Conservation (phyloP, 2,888 invertebrate genomes). For the Callyntrura sp. region DNA sequence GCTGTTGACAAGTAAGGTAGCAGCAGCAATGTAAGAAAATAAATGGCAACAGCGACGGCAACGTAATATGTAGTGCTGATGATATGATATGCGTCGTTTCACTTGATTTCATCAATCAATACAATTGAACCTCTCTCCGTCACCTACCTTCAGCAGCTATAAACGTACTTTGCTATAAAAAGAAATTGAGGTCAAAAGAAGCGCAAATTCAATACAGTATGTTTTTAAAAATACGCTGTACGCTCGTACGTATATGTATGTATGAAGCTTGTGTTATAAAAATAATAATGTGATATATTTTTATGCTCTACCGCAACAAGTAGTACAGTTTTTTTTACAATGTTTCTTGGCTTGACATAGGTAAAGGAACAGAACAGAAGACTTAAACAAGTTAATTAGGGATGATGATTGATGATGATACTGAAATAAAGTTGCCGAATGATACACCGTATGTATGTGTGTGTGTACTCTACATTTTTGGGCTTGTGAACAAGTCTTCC, state of each 20-base stretch:
- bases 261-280: too few relatives aligned
- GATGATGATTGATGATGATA: too few relatives aligned
- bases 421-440: not conserved
- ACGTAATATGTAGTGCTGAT: too few relatives aligned
- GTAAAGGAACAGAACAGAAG: not conserved
- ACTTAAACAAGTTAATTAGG: conserved; percentile 39
- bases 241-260: too few relatives aligned
- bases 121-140: conserved; percentile 13
- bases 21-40: conserved; percentile 23
- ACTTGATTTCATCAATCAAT: conserved; percentile 61
- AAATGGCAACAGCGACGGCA: conserved; percentile 15
- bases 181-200: conserved; percentile 71
- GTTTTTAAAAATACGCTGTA: not conserved
- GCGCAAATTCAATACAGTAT: conserved; percentile 35
- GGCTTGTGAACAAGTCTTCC: conserved; percentile 28
- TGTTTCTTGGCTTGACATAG: conserved; percentile 26
- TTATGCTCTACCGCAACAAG: conserved; percentile 7
- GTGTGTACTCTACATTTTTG: not conserved
- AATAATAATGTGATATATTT: conserved; percentile 29
- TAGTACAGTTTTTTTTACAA: conserved; percentile 3
- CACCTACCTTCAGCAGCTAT: not conserved
- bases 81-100: conserved; percentile 54
- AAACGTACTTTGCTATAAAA: not conserved
- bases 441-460: not conserved
- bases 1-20: conserved; percentile 30